phyloP scores from a whole-genome alignment of 2,888 invertebrate genomes.

The Sericinus montela region DNA sequence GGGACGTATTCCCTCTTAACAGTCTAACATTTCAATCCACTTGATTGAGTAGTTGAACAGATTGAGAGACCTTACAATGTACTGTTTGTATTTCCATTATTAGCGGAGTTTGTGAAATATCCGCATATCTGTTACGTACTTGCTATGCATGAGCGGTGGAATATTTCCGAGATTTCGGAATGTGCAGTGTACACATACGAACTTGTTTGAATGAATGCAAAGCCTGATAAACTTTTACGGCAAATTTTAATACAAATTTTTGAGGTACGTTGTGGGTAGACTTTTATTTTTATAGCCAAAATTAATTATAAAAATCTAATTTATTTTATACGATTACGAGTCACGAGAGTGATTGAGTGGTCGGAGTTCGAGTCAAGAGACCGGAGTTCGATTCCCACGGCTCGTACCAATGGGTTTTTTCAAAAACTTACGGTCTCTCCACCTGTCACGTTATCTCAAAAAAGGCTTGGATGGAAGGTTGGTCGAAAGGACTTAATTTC shows the following conservation, averaged over 20 bases:
- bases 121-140: constrained; percentile 32
- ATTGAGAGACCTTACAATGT: constrained; percentile 30
- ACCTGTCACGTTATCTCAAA: no score
- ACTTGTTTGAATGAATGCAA: constrained; percentile 42
- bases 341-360: no score
- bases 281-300: not conserved
- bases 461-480: no score
- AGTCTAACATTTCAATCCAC: constrained; percentile 45
- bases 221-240: constrained; percentile 41
- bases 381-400: no score
- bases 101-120: constrained; percentile 18
- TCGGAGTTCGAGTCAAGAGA: no score
- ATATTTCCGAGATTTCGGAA: constrained; percentile 35
- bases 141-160: constrained; percentile 27
- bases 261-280: constrained; percentile 21
- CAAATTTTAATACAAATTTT: constrained; percentile 50
- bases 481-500: no score
- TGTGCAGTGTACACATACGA: no score
- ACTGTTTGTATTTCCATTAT: constrained; percentile 26
- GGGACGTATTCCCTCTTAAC: constrained; percentile 44
- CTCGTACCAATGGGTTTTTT: no score
- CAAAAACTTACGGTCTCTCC: no score
- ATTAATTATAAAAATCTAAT: no score
- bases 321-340: no score
- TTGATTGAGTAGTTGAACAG: constrained; percentile 54